These are phyloP conservation scores for Rhyacophila evoluta DNA, from an alignment of 2,888 invertebrate genomes.

Conservation along the genomic window DNA sequence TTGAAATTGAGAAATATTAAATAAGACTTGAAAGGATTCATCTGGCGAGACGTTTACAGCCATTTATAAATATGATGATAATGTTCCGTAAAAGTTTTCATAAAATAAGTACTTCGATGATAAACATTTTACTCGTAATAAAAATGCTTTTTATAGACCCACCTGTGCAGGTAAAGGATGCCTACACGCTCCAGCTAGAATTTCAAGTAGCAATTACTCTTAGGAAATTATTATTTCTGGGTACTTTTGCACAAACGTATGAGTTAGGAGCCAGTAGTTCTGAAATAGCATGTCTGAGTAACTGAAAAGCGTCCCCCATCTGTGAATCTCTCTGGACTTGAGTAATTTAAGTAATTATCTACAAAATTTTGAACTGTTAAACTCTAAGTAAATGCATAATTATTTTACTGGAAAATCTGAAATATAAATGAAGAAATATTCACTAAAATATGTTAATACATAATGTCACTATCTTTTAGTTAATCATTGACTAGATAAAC, in stretches of 20 bases:
- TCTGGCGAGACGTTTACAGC: neutral
- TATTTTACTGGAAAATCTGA: no score
- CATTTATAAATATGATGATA: neutral
- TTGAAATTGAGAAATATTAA: no score
- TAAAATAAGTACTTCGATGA: neutral
- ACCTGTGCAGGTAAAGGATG: conserved; percentile 5
- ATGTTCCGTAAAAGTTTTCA: neutral
- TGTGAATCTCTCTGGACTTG: no score
- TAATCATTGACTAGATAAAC: no score
- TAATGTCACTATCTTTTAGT: no score
- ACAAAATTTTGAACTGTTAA: no score
- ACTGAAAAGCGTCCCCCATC: no score
- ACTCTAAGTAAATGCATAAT: no score
- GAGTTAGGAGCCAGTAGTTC: neutral
- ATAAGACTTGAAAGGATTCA: no score
- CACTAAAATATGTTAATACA: no score
- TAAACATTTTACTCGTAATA: neutral
- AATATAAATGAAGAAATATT: no score
- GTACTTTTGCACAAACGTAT: conserved; percentile 5
- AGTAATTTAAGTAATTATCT: no score
- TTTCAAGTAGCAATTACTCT: conserved; percentile 19
- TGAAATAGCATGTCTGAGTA: neutral
- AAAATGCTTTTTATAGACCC: conserved; percentile 7
- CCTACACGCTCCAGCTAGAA: neutral
- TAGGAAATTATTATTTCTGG: neutral